phyloP scores from a whole-genome alignment of 2,888 invertebrate species.

The Synergus umbraculus region DNA sequence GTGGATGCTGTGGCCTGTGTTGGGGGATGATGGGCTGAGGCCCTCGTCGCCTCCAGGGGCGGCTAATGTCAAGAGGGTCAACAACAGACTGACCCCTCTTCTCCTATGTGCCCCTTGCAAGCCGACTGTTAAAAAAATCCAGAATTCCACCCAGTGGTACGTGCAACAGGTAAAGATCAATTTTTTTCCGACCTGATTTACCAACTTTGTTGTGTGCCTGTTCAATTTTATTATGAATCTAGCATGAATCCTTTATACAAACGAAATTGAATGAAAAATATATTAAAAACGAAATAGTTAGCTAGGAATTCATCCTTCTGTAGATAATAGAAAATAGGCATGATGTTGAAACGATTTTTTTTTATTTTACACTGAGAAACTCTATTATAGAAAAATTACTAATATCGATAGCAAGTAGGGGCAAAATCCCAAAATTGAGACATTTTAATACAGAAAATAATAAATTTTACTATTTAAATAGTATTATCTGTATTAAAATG shows the following conservation, averaged over 20 bases:
- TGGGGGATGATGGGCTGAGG: slow-evolving; percentile 76
- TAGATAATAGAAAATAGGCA: background rate
- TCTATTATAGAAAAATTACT: no score
- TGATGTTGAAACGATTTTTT: no score
- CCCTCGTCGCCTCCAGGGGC: slow-evolving; percentile 70
- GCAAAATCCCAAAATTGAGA: no score
- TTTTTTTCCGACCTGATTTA: slow-evolving; percentile 4
- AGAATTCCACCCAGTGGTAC: slow-evolving; percentile 76
- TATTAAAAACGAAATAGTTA: no score
- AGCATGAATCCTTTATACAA: background rate
- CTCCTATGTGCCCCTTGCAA: slow-evolving; percentile 75
- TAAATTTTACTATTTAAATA: no score
- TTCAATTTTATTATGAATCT: slow-evolving; percentile 24
- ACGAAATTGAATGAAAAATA: no score
- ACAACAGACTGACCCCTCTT: slow-evolving; percentile 73
- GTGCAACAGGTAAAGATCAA: slow-evolving; percentile 74
- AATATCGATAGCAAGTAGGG: no score
- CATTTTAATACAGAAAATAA: no score
- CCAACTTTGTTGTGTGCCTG: slow-evolving; percentile 27
- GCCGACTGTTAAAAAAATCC: slow-evolving; percentile 71
- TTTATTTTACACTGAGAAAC: no score
- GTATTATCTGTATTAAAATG: no score
- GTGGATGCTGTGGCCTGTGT: slow-evolving; percentile 77
- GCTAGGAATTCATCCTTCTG: no score
- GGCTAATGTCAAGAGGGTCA: slow-evolving; percentile 60